A percentile compares a stretch with the other conserved stretches of the same genome.
These are phyloP conservation scores for Oophaga pumilio DNA, from an alignment of 2,113 vertebrate genomes.

Conservation along the genomic window DNA sequence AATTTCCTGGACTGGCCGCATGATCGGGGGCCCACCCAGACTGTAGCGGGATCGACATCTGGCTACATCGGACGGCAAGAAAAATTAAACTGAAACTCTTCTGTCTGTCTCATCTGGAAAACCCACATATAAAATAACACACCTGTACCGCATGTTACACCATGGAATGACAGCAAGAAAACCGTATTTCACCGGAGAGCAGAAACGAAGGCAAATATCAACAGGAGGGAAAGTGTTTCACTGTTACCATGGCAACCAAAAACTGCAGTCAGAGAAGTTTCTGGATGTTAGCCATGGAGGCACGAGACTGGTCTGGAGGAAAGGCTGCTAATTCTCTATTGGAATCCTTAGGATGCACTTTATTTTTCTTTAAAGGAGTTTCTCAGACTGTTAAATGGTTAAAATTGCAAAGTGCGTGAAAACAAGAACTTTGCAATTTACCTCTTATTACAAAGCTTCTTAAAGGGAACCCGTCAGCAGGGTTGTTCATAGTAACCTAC, in stretches of 20 bases:
- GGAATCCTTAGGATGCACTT: background rate
- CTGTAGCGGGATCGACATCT: conserved; percentile 22
- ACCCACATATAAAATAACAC: conserved; percentile 27
- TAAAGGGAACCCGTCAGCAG: too few relatives aligned
- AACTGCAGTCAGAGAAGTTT: background rate
- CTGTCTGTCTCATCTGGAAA: conserved; percentile 18
- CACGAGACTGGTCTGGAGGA: background rate
- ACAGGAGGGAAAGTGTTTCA: conserved; percentile 33
- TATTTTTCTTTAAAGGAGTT: background rate
- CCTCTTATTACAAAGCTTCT: too few relatives aligned
- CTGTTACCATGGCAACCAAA: conserved; percentile 15
- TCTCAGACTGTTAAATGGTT: too few relatives aligned
- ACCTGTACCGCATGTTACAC: background rate
- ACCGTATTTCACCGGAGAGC: conserved; percentile 5
- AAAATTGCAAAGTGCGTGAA: too few relatives aligned
- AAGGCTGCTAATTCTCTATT: background rate
- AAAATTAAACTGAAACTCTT: conserved; percentile 28
- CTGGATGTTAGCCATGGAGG: background rate
- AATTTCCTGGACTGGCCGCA: conserved; percentile 31
- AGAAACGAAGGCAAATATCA: conserved; percentile 17
- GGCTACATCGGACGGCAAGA: conserved; percentile 24
- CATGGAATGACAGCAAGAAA: conserved; percentile 4
- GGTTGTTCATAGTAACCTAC: too few relatives aligned
- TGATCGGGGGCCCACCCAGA: conserved; percentile 19
- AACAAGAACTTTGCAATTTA: too few relatives aligned